These are phyloP conservation scores for Uropsilus gracilis DNA, from an alignment of 2,113 vertebrate genomes.

Conservation along the genomic window DNA sequence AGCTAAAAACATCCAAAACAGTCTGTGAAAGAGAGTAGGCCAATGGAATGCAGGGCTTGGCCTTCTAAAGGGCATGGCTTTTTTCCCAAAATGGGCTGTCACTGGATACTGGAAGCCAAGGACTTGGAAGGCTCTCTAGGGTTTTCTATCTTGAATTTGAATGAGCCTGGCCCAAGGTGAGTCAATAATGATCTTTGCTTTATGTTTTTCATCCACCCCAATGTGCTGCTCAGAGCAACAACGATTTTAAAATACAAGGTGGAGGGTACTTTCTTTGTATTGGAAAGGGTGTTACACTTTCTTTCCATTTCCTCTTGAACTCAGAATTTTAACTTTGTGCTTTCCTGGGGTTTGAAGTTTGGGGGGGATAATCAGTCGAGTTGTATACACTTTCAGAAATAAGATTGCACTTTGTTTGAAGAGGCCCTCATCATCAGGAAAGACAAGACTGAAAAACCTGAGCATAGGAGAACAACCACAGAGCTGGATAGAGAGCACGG, in stretches of 20 bases:
- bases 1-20: slow-evolving; percentile 54
- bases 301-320: slow-evolving; percentile 1
- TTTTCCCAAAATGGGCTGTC: slow-evolving; percentile 46
- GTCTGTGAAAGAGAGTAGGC: slow-evolving; percentile 46
- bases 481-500: background rate
- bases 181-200: slow-evolving; percentile 67
- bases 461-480: background rate
- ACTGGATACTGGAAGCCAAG: slow-evolving; percentile 57
- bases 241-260: slow-evolving; percentile 13
- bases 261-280: slow-evolving; percentile 12
- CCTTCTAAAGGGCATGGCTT: slow-evolving; percentile 60
- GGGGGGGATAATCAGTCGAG: background rate
- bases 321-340: background rate
- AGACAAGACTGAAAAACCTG: background rate
- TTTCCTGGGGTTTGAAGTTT: slow-evolving; percentile 42
- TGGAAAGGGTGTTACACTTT: slow-evolving; percentile 45
- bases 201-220: slow-evolving; percentile 51
- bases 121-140: slow-evolving; percentile 56
- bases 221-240: slow-evolving; percentile 51
- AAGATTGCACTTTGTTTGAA: background rate
- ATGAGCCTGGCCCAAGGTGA: slow-evolving; percentile 48
- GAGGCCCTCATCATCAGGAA: slow-evolving; percentile 12
- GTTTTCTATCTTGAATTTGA: slow-evolving; percentile 67
- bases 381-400: slow-evolving; percentile 22
- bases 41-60: slow-evolving; percentile 40